Conservation (phyloP, 2,888 invertebrate genomes). For the Ceraclea dissimilis region DNA sequence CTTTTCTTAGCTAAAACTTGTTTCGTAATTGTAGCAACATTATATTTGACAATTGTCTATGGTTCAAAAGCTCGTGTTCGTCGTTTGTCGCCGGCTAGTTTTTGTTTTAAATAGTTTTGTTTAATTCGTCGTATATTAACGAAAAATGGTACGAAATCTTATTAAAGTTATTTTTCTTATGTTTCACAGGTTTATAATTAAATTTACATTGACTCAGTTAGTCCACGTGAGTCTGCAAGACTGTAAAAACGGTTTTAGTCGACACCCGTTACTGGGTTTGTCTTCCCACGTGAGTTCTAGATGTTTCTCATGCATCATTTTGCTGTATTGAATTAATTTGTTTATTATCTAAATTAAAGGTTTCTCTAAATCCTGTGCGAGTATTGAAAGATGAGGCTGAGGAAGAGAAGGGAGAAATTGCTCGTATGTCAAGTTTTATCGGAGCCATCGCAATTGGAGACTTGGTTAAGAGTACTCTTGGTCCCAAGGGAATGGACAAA, state of each 20-base stretch:
- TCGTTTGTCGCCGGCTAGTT: constrained; percentile 2
- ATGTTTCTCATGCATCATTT: constrained; percentile 10
- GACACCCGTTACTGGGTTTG: background rate
- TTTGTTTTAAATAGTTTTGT: background rate
- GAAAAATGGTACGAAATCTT: constrained; percentile 1
- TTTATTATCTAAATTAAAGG: constrained; percentile 50
- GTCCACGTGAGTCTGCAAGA: background rate
- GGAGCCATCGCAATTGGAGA: constrained; percentile 99
- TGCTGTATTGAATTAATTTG: constrained; percentile 4
- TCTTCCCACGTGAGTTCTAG: constrained; percentile 22
- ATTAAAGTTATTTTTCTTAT: background rate
- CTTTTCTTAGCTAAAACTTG: no score
- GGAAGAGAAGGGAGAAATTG: constrained; percentile 96
- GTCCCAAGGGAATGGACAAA: constrained; percentile 99
- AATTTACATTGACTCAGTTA: background rate
- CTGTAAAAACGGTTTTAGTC: background rate
- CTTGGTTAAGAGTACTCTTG: constrained; percentile 94
- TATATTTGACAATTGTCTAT: background rate
- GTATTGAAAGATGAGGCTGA: constrained; percentile 94
- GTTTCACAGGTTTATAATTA: background rate
- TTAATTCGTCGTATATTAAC: background rate
- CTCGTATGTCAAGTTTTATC: constrained; percentile 94
- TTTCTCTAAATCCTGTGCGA: constrained; percentile 86
- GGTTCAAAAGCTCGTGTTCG: constrained; percentile 4
- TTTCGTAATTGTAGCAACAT: no score